Base-by-base conservation (phyloP, 2,113 vertebrate species). In the Vicugna pacos region DNA sequence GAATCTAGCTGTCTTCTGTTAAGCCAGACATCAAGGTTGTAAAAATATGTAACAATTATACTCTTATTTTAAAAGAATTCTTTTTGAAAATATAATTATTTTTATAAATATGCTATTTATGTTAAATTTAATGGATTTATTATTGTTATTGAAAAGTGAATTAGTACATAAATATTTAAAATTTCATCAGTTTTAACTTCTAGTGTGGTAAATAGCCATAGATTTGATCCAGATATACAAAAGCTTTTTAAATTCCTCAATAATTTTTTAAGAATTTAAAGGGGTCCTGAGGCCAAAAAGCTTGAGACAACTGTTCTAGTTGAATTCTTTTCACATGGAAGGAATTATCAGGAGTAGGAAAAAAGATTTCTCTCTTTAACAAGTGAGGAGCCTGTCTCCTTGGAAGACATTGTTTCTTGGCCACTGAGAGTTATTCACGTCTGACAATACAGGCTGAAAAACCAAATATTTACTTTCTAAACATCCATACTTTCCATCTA, bases 191-290 rank as follows among this genome's bases (percentile, higher is more conserved):
- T 58, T 86, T 76, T 62, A 69, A 58, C 24, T 88, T 75, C 88
- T 87, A 42, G n/a, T 52, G 42, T 60, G 28, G 38, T 60, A 17
- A 32, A 60, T n/a, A 81, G 15, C 9, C 17, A 28, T 28, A 28
- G 5, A 15, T 81, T 48, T 65, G 46, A 54, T 8, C 30, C 24
- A 84, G 64, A 80, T 58, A 20, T 10, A 38, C 35, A 82, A 80
- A 69, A 32, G 0, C 22, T 24, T 48, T 62, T 46, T 0, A 42
- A 54, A 56, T 60, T 60, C 50, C 30, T 93, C 22, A 32, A 5
- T 77, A 95, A 64, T 86, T 79, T 93, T 93, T 67, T 72, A 82
- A 50, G 46, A 48, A 76, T 67, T 77, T 88, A 91, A 96, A 85
- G 3, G 38, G 9, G 3, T 90, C 35, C 13, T 50, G 35, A 75